Conservation (phyloP, 2,888 invertebrate species). For the Cactoblastis cactorum region DNA sequence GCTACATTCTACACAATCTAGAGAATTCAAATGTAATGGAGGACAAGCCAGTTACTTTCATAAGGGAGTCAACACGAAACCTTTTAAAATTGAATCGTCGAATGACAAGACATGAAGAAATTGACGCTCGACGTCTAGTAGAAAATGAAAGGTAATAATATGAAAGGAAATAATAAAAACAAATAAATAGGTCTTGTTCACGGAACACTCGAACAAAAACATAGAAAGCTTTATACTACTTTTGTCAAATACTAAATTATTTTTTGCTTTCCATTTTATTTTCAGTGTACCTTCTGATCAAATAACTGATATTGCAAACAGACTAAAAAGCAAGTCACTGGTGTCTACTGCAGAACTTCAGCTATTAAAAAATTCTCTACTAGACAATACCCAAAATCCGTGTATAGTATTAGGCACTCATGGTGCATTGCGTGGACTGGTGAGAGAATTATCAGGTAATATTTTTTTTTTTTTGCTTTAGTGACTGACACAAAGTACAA, state of each 20-base stretch:
- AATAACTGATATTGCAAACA: conserved; percentile 43
- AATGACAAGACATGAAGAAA: conserved; percentile 46
- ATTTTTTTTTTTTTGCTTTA: not conserved
- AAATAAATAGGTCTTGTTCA: too few relatives aligned
- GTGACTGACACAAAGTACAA: too few relatives aligned
- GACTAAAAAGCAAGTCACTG: conserved; percentile 51
- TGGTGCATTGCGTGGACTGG: conserved; percentile 68
- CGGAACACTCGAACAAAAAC: too few relatives aligned
- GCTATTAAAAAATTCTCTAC: conserved; percentile 53
- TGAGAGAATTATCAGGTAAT: conserved; percentile 72
- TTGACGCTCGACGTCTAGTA: conserved; percentile 42
- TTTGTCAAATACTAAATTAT: not conserved
- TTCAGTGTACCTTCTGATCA: conserved; percentile 38
- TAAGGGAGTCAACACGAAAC: conserved; percentile 49
- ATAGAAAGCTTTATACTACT: too few relatives aligned
- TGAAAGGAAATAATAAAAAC: too few relatives aligned
- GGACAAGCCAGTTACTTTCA: conserved; percentile 31
- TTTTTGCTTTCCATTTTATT: conserved; percentile 13
- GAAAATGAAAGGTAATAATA: conserved; percentile 37
- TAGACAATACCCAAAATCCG: conserved; percentile 49
- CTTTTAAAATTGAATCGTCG: conserved; percentile 42
- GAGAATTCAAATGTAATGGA: too few relatives aligned
- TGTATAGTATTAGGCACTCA: conserved; percentile 45
- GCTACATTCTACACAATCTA: too few relatives aligned
- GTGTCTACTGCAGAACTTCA: conserved; percentile 43